Evolutionary conservation across 2,888 invertebrate genomes (phyloP).

Genomic region (Toxonevra muliebris): DNA sequence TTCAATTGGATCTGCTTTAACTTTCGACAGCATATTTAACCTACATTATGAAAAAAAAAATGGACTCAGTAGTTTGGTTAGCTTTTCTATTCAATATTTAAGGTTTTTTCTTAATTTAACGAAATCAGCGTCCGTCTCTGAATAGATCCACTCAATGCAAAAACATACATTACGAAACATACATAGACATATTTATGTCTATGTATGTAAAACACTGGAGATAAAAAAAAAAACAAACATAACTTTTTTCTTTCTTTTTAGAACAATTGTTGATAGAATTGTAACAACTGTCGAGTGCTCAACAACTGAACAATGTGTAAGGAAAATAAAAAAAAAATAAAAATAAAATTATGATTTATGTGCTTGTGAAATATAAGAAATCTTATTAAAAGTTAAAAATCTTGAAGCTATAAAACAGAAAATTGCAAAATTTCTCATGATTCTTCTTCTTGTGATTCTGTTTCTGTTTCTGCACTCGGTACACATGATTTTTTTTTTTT

Average conservation of each 20-base stretch:
- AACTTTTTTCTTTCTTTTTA: neutral
- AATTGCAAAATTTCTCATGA: conserved; percentile 33
- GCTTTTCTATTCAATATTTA: too few relatives aligned
- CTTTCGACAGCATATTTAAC: too few relatives aligned
- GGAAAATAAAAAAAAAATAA: too few relatives aligned
- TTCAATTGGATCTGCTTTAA: too few relatives aligned
- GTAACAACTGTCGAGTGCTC: conserved; percentile 56
- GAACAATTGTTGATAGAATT: conserved; percentile 51
- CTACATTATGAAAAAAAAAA: too few relatives aligned
- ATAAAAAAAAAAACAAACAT: neutral
- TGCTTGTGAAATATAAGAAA: conserved; percentile 26
- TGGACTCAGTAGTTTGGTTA: too few relatives aligned
- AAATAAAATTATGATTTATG: conserved; percentile 51
- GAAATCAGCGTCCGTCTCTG: too few relatives aligned
- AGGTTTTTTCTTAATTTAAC: too few relatives aligned
- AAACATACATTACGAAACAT: too few relatives aligned
- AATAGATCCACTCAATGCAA: too few relatives aligned
- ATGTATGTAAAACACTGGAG: too few relatives aligned
- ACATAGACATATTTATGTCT: too few relatives aligned
- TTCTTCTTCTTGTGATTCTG: neutral
- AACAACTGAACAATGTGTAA: conserved; percentile 43
- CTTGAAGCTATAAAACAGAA: conserved; percentile 18
- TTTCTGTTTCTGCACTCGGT: neutral
- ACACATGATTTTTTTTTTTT: neutral
- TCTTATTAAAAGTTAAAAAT: conserved; percentile 2